Base-by-base conservation (phyloP, 2,797 vertebrate genomes). In the Myotis findleyi region DNA sequence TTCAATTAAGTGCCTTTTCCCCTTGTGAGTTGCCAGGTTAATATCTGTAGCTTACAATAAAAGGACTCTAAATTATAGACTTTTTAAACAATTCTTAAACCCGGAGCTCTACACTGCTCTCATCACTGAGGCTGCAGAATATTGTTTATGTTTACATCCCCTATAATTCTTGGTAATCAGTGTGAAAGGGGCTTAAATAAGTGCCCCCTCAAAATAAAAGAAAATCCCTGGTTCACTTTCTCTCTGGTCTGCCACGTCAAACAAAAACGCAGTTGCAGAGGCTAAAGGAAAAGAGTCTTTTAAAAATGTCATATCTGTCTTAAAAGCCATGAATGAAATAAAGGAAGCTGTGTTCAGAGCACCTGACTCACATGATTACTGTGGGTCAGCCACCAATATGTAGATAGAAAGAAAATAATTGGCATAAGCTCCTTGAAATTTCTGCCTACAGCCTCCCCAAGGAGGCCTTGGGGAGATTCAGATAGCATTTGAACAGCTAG, bases 361-460 rank as follows among this genome's bases (percentile, higher is more conserved):
- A 93, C 95, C 96, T 89, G 94, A 93, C 69, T 97, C 80, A 62
- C 76, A 47, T 76, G 79, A 94, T 94, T 83, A 76, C 88, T 17
- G 30, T 71, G 82, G 96, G 95, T 96, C 94, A 97, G 93, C 79
- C 91, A 94, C 94, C 95, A 95, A 95, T 96, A 94, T 96, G 96
- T 86, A 97, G 95, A 96, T 92, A 95, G 97, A 94, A 96, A 92
- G 89, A 91, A 96, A 97, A 96, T 98, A 98, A 97, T 96, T 97
- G 95, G 95, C 96, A 95, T 89, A 95, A 96, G 94, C 96, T 96
- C 89, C 95, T 97, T 97, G 96, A 97, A 97, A 96, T 96, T 91
- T 96, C 96, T 97, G 96, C 96, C 95, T 97, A 30, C 38, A 64
- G 86, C 53, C 86, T 97, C 97, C 95, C 96, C 55, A 94, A 96